phyloP scores from a whole-genome alignment of 1,140 invertebrate species.

The Lepidostoma basale region DNA sequence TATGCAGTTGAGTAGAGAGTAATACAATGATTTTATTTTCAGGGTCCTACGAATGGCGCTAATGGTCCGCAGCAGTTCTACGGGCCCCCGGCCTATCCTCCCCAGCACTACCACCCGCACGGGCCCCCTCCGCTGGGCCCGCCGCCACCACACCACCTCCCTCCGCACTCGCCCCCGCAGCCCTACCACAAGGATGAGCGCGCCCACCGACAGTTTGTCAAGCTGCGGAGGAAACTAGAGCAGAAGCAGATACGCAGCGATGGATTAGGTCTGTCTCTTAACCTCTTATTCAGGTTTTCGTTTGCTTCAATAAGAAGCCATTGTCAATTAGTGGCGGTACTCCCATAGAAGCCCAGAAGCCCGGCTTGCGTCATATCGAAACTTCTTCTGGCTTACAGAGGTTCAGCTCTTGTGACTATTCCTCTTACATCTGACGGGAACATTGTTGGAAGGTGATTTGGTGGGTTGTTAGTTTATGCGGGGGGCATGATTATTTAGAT shows the following conservation, averaged over 20 bases:
- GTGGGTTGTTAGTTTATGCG: too few species aligned
- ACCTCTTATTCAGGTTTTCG: too few species aligned
- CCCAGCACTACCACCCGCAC: constrained; percentile 60
- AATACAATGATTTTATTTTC: constrained; percentile 48
- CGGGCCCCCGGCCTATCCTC: constrained; percentile 61
- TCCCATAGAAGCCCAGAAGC: too few species aligned
- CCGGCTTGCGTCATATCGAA: too few species aligned
- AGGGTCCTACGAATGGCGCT: constrained; percentile 67
- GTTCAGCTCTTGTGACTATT: too few species aligned
- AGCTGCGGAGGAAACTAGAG: constrained; percentile 75
- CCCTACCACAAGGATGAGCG: constrained; percentile 77
- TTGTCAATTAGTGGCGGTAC: too few species aligned
- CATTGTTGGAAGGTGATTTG: too few species aligned
- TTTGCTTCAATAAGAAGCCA: too few species aligned
- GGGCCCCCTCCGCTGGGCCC: constrained; percentile 55
- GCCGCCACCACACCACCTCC: constrained; percentile 60
- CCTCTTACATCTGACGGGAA: too few species aligned
- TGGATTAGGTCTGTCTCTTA: constrained; percentile 42
- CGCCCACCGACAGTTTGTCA: constrained; percentile 74
- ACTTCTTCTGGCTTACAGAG: too few species aligned
- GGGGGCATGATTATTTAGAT: too few species aligned
- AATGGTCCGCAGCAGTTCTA: constrained; percentile 69
- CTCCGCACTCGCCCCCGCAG: constrained; percentile 59
- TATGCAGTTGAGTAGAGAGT: too few species aligned
- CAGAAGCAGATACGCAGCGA: constrained; percentile 62